Base-by-base conservation (phyloP, 2,797 vertebrate genomes). In the Hippoglossus hippoglossus region DNA sequence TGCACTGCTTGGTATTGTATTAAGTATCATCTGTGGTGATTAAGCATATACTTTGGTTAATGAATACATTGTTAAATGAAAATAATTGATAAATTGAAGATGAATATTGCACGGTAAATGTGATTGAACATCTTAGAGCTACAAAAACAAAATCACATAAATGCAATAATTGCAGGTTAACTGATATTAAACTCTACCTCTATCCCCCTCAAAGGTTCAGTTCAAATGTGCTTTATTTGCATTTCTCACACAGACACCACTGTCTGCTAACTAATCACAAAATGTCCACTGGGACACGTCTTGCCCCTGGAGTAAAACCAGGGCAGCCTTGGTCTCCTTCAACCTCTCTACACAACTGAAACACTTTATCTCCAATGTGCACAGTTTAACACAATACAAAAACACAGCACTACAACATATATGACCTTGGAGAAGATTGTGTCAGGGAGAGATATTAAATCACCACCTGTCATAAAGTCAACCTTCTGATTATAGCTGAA, bases 181-280 rank as follows among this genome's bases (percentile, higher is more conserved):
- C 57, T 21, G 2, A 68, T 59, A 61, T 21, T 53, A n/a, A 79
- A 57, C 62, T 52, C n/a, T n/a, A 26, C 15, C 41, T 7, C 10
- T 10, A 31, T 53, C n/a, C 21, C 11, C 41, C 15, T 13, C 16
- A 5, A 11, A 16, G 41, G 41, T 44, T 18, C 31, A 22, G 21
- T 36, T 66, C 0, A 70, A 71, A 68, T 36, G 4, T 36, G 60
- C 49, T 75, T 51, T 24, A 62, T 65, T 76, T 59, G 61, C 75
- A 73, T 79, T 49, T 52, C n/a, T 60, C 31, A 28, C 60, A 26
- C 54, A 66, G 64, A 53, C 52, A 4, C 7, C 0, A 3, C 50
- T 39, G 22, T 72, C 63, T 67, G 71, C 71, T 34, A 55, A 63
- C 57, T 44, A 74, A 78, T 76, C 63, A 66, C 11, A 51, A 75